phyloP scores from a whole-genome alignment of 2,888 invertebrate species.

The Dynastes hyllus region DNA sequence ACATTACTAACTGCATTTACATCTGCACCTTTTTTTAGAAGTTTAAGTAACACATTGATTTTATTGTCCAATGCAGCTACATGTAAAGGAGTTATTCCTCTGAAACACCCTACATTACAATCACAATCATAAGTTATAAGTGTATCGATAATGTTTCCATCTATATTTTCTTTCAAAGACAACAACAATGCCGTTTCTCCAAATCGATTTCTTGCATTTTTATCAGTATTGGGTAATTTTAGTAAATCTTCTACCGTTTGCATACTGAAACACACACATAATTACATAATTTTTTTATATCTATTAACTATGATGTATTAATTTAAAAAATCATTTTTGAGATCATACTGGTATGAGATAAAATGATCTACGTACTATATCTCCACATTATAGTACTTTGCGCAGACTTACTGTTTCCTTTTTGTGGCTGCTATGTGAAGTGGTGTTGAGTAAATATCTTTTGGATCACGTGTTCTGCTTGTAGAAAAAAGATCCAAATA shows the following conservation, averaged over 20 bases:
- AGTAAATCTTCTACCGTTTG: background rate
- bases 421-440: conserved; percentile 19
- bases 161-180: conserved; percentile 28
- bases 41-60: conserved; percentile 1
- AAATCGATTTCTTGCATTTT: conserved; percentile 9
- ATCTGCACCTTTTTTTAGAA: conserved; percentile 23
- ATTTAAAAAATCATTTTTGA: too few species aligned
- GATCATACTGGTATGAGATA: too few species aligned
- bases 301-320: too few species aligned
- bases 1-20: conserved; percentile 25
- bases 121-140: conserved; percentile 13
- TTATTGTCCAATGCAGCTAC: conserved; percentile 25
- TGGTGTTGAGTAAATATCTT: conserved; percentile 10
- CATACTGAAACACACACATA: conserved; percentile 1
- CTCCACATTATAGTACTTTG: too few species aligned
- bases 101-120: background rate
- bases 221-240: background rate
- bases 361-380: too few species aligned
- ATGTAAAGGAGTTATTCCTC: conserved; percentile 30
- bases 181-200: conserved; percentile 26
- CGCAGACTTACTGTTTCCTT: conserved; percentile 7
- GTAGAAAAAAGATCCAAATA: conserved; percentile 16
- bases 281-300: background rate
- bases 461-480: conserved; percentile 12
- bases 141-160: background rate